Evolutionary conservation across 1,140 invertebrate species (phyloP).

Genomic region (Ladona fulva): DNA sequence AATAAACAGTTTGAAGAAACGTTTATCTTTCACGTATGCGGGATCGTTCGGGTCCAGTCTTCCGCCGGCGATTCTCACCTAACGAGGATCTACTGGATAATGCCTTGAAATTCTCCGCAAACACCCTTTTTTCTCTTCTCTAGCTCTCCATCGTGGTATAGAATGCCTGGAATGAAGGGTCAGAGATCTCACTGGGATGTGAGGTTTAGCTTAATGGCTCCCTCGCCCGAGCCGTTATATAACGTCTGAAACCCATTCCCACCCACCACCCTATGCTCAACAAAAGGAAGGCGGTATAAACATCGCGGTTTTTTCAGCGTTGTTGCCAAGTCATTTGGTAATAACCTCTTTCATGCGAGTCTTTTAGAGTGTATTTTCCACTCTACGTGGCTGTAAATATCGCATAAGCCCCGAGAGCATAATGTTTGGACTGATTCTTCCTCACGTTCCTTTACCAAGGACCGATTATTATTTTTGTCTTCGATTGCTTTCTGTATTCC

Average conservation of each 20-base stretch:
- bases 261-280: not conserved
- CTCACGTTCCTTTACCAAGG: too few relatives aligned
- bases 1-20: too few relatives aligned
- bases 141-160: not conserved
- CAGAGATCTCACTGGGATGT: slow-evolving; percentile 2
- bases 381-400: not conserved
- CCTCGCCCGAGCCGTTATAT: not conserved
- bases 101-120: not conserved
- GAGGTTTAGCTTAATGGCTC: not conserved
- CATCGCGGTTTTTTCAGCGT: not conserved
- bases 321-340: not conserved
- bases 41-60: too few relatives aligned
- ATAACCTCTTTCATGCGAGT: not conserved
- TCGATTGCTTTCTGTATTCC: too few relatives aligned
- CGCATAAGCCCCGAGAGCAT: too few relatives aligned
- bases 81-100: not conserved
- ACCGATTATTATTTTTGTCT: too few relatives aligned
- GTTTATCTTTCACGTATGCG: too few relatives aligned
- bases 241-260: not conserved
- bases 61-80: not conserved
- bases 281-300: not conserved
- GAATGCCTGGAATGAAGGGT: slow-evolving; percentile 1
- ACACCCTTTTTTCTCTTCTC: not conserved
- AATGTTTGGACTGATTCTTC: too few relatives aligned
- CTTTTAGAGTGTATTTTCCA: not conserved